Evolutionary conservation across 1,140 invertebrate genomes (phyloP), one percentile per base, ranked within the genome.

Genomic region (Leptinotarsa texana): DNA sequence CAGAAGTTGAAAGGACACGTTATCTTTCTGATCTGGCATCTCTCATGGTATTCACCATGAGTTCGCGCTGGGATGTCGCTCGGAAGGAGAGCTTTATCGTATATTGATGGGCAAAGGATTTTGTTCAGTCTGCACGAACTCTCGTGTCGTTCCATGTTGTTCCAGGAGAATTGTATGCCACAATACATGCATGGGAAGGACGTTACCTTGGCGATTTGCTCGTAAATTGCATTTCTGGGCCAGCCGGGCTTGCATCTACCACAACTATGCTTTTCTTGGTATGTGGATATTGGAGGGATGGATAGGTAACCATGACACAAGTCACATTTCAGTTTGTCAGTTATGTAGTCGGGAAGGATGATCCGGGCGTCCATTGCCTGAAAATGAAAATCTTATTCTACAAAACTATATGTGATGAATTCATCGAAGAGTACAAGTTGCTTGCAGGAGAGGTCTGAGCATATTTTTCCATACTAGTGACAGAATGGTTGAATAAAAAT

Each of bases 171-270:
- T 13, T n/a, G n/a, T 27, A 33, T 27, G 13, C 65, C 63, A 27
- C 72, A 73, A 27, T 24, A 73, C n/a, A 49, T 66, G 62, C 72
- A 73, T 6, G 72, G 72, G 48, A 73, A 73, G 3, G 65, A 11
- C n/a, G 47, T 21, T 27, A 47, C 47, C 48, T 73, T 27, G 17
- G 72, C 72, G 13, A 73, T 11, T 18, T 49, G 27, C 22, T 73
- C 72, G 72, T 73, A 73, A 13, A 65, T 65, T 21, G 27, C 42
- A 62, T 66, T 73, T 22, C 62, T 15, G n/a, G 47, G 27, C 63
- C 72, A 65, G 4, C 33, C 62, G 2, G 62, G 62, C 3, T 73
- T 65, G 63, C 72, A 73, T 48, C 72, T 24, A 13, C 72, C 72
- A 62, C 72, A 73, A 17, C 22, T 62, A 33, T 65, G 42, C 47